Percentiles rank a stretch among this genome's conserved stretches.
Conservation (phyloP, 2,797 vertebrate species). For the Pipistrellus pipistrellus region DNA sequence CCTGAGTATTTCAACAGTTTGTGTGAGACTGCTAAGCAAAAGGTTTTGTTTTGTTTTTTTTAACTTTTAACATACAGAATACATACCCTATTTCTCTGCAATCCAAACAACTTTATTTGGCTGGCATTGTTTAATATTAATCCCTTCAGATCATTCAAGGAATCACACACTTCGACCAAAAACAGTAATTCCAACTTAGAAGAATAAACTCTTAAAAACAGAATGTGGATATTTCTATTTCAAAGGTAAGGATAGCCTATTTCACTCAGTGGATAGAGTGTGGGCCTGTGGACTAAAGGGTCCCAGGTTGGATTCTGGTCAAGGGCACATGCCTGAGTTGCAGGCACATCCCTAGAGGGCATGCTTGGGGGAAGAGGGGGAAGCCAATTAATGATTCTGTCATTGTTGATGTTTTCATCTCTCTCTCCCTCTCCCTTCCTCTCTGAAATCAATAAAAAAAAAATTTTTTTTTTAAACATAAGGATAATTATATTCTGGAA, state of each 20-base stretch:
- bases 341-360: no score
- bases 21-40: conserved; percentile 12
- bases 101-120: conserved; percentile 10
- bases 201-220: conserved; percentile 63
- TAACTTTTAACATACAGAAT: not conserved
- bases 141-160: conserved; percentile 46
- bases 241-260: conserved; percentile 1
- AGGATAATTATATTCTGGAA: conserved; percentile 54
- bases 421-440: no score
- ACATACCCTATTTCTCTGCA: conserved; percentile 25
- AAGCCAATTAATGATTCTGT: no score
- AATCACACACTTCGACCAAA: conserved; percentile 52
- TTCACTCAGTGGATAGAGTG: no score
- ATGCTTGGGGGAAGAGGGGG: no score
- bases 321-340: no score
- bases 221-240: not conserved
- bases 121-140: conserved; percentile 48
- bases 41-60: not conserved
- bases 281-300: no score
- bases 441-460: no score
- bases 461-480: not conserved
- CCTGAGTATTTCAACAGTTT: not conserved
- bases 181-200: conserved; percentile 44
- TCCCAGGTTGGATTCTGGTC: no score
- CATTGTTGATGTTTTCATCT: no score